phyloP scores from a whole-genome alignment of 2,888 invertebrate species.

The Melanophora roralis region DNA sequence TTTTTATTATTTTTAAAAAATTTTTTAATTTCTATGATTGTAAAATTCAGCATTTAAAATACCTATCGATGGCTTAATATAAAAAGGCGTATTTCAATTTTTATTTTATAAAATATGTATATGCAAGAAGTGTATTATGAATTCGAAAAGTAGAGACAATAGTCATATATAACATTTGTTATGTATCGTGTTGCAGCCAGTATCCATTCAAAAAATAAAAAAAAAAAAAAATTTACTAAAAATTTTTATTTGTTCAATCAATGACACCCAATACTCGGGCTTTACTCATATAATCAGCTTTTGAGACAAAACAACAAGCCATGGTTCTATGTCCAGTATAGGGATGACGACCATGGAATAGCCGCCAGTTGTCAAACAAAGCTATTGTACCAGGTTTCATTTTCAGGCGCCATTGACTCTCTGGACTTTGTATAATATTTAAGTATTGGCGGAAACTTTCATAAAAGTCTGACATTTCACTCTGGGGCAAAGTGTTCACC shows the following conservation, averaged over 20 bases:
- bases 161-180: no score
- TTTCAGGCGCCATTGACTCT: slow-evolving; percentile 81
- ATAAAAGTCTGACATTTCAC: slow-evolving; percentile 81
- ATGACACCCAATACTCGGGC: slow-evolving; percentile 79
- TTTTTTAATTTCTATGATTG: no score
- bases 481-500: slow-evolving; percentile 79
- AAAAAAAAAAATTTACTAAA: background rate
- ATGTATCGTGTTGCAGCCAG: no score
- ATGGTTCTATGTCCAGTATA: slow-evolving; percentile 84
- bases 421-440: slow-evolving; percentile 78
- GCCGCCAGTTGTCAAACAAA: slow-evolving; percentile 87
- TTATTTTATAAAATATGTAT: no score
- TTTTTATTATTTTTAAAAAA: no score
- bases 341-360: slow-evolving; percentile 84
- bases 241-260: no score
- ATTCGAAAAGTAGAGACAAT: no score
- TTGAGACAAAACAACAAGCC: slow-evolving; percentile 84
- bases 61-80: no score
- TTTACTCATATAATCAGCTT: slow-evolving; percentile 83
- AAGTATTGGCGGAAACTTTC: slow-evolving; percentile 79
- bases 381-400: slow-evolving; percentile 84
- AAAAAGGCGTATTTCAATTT: no score
- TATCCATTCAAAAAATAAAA: no score
- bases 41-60: no score
- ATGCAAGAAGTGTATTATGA: no score